These are phyloP conservation scores for Colius striatus DNA, from an alignment of 2,113 vertebrate genomes.

Conservation along the genomic window DNA sequence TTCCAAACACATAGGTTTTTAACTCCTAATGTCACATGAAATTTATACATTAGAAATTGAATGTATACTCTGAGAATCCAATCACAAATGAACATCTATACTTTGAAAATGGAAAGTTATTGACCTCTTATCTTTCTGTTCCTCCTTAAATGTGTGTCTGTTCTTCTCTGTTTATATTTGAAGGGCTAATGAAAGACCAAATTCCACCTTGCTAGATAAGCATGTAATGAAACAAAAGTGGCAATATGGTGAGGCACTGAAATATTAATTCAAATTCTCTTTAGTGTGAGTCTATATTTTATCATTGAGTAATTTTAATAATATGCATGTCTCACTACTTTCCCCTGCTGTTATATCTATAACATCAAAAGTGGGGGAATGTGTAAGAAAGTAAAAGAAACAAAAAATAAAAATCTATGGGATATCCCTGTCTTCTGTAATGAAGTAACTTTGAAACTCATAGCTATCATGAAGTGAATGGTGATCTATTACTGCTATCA, in stretches of 20 bases:
- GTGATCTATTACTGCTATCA: neutral
- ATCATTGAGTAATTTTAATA: neutral
- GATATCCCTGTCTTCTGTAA: neutral
- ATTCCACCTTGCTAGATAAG: neutral
- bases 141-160: neutral
- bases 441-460: neutral
- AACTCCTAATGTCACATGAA: neutral
- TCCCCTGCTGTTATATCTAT: neutral
- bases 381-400: neutral
- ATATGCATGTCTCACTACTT: neutral
- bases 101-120: neutral
- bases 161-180: neutral
- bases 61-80: neutral
- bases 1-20: neutral
- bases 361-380: neutral
- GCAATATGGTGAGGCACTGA: neutral
- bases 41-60: neutral
- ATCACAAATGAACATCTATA: neutral
- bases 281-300: neutral
- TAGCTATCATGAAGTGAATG: too few relatives aligned
- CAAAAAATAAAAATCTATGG: neutral
- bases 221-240: neutral
- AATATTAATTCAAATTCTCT: neutral
- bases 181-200: neutral
- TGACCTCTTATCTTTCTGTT: neutral